Evolutionary conservation across 2,888 invertebrate species (phyloP).

Genomic region (Taphrorychus bicolor): DNA sequence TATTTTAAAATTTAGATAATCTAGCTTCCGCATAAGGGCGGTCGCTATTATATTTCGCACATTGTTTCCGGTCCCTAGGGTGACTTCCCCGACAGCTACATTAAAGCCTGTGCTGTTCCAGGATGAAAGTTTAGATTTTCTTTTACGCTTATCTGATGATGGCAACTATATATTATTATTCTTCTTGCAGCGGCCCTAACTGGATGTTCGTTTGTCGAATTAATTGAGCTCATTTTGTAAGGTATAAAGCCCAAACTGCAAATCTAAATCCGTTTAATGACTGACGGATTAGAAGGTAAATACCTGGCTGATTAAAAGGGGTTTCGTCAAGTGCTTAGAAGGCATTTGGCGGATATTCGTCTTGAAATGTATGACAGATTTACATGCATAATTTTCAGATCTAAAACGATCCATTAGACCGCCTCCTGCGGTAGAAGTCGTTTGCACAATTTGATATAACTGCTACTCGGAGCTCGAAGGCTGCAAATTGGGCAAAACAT

Average conservation of each 20-base stretch:
- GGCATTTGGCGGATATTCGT: constrained; percentile 21
- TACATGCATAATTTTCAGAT: constrained; percentile 21
- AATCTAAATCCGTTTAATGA: neutral
- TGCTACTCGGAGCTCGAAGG: neutral
- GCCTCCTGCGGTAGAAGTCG: constrained; percentile 6
- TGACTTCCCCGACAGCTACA: constrained; percentile 7
- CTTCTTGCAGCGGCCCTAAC: too few relatives aligned
- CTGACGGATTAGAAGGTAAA: constrained; percentile 9
- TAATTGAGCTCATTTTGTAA: neutral
- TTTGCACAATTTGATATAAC: constrained; percentile 1
- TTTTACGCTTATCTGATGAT: neutral
- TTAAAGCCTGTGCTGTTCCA: constrained; percentile 3
- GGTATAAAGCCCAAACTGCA: neutral
- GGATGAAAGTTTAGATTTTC: constrained; percentile 3
- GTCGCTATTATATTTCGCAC: constrained; percentile 23
- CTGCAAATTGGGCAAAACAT: neutral
- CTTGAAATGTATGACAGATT: constrained; percentile 19
- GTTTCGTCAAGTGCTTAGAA: constrained; percentile 24
- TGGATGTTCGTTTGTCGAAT: too few relatives aligned
- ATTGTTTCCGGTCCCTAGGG: constrained; percentile 13
- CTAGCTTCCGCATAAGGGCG: constrained; percentile 7
- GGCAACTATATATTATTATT: too few relatives aligned
- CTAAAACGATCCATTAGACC: constrained; percentile 22
- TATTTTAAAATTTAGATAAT: constrained; percentile 19
- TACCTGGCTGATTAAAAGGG: constrained; percentile 19